Base-by-base conservation (phyloP, 2,113 vertebrate species). In the Mungos mungo region DNA sequence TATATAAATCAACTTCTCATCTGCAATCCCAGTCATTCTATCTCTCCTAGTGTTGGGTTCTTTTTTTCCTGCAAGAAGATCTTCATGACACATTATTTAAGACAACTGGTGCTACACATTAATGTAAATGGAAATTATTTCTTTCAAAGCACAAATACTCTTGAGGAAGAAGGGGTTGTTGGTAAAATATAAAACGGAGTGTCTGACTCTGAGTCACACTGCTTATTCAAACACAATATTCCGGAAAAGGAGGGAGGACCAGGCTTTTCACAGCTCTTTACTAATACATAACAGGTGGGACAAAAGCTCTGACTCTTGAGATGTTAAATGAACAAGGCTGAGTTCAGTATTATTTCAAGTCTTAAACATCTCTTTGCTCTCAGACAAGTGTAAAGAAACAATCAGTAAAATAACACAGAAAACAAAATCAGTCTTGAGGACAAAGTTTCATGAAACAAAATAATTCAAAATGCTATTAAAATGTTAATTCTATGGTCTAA, bases 1-100 rank as follows among this genome's bases (percentile, higher is more conserved):
- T 88, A 95, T 88, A 95, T 93, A 84, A 97, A 96, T 92, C 76
- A 97, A 1, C 33, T 96, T 96, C 63, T 91, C 72, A 91, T 93
- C 81, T 97, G 11, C 0, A 76, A 35, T n/a, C 3, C 7, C 4
- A 74, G 47, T 76, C 57, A 38, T 89, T 91, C 25, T 91, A 83
- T 79, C 14, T 88, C 63, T 96, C 21, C 68, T 83, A 31, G 16
- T 89, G 11, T 60, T 79, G 41, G 41, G 41, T 21, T 85, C 83
- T 87, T 89, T 90, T 92, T 65, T 57, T 89, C 35, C 71, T 95
- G 15, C 38, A 71, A 90, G 90, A 96, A 92, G 3, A 82, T 16
- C 31, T 95, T 76, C 16, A 74, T 85, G 90, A 97, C 27, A 76
- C 95, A 88, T 96, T 93, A 83, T 87, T 94, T 81, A 60, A 95